These are phyloP conservation scores for Drosophila trapezifrons DNA, from an alignment of 1,140 invertebrate species.

Conservation along the genomic window DNA sequence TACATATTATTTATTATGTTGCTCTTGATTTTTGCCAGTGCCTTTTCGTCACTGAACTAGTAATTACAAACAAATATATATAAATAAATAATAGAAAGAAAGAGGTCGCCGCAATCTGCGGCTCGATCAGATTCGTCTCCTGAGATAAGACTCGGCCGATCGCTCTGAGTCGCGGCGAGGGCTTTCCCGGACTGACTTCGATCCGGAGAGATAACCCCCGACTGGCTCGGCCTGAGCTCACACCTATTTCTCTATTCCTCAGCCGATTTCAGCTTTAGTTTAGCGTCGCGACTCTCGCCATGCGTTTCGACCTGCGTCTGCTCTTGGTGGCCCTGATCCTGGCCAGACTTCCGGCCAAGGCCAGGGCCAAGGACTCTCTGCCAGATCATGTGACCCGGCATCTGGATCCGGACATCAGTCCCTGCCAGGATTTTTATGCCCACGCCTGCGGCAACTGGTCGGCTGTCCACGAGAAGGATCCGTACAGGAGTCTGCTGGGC, in stretches of 20 bases:
- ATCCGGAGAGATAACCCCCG: constrained; percentile 13
- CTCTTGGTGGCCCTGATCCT: not conserved
- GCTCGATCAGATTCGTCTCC: not conserved
- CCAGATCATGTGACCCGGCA: constrained; percentile 17
- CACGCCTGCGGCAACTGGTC: constrained; percentile 58
- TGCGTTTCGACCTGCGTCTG: constrained; percentile 7
- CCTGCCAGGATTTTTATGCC: constrained; percentile 52
- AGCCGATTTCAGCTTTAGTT: not conserved
- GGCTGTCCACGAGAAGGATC: not conserved
- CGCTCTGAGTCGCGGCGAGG: not conserved
- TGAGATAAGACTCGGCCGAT: not conserved
- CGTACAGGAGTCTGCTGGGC: constrained; percentile 23
- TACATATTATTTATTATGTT: too few species aligned
- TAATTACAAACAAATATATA: too few species aligned
- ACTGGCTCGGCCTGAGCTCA: not conserved
- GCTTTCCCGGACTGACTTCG: not conserved
- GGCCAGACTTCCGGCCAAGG: not conserved
- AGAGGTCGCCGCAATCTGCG: not conserved
- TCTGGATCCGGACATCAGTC: constrained; percentile 1
- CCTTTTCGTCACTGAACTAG: too few species aligned
- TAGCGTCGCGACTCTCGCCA: not conserved
- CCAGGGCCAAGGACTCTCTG: not conserved
- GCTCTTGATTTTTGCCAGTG: too few species aligned
- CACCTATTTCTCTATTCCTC: not conserved
- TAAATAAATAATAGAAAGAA: too few species aligned